Conservation (phyloP, 2,797 vertebrate species). For the Spizella passerina region DNA sequence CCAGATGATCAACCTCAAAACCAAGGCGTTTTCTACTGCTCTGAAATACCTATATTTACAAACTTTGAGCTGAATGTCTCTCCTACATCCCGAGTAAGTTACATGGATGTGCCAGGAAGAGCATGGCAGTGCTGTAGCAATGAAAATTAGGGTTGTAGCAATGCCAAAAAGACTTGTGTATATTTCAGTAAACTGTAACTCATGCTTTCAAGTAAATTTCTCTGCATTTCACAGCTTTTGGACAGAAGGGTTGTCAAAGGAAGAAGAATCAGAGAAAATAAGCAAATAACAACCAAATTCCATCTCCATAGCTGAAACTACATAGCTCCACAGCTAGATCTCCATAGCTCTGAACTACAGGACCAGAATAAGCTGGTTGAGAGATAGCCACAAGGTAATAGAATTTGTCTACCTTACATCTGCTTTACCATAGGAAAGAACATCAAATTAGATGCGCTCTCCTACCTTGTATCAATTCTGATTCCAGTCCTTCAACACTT, state of each 20-base stretch:
- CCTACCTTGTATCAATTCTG: background rate
- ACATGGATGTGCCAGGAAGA: rapidly evolving
- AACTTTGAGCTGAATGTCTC: background rate
- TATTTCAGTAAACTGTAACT: background rate
- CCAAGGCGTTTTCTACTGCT: background rate
- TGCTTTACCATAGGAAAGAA: background rate
- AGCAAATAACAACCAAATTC: background rate
- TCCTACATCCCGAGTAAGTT: background rate
- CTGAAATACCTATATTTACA: background rate
- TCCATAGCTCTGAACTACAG: background rate
- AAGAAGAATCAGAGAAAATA: background rate
- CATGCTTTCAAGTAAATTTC: background rate
- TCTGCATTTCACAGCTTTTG: background rate
- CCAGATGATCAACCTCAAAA: background rate
- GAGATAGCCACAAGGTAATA: background rate
- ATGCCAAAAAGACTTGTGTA: background rate
- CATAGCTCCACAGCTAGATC: background rate
- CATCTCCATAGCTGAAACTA: background rate
- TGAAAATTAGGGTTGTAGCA: background rate
- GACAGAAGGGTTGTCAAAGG: background rate
- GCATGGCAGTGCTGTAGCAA: background rate
- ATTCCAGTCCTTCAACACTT: background rate
- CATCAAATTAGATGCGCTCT: background rate
- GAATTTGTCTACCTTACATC: background rate
- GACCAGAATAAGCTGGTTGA: background rate